phyloP scores from a whole-genome alignment of 2,888 invertebrate species.

The Microctonus hyperodae region DNA sequence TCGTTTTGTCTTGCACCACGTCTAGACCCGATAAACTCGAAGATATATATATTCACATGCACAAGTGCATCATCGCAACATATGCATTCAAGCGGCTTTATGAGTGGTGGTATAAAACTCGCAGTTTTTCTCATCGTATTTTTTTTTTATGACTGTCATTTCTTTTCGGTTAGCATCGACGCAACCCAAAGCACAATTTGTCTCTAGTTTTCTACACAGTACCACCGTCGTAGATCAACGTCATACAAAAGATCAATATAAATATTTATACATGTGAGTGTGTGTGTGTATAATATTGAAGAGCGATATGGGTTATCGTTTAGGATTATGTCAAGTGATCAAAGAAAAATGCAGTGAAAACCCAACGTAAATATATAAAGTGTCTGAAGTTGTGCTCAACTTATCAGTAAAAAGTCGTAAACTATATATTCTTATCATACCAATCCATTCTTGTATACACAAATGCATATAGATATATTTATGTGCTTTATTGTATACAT shows the following conservation, averaged over 20 bases:
- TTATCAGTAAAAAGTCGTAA: slow-evolving; percentile 9
- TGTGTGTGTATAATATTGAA: background rate
- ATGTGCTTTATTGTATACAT: background rate
- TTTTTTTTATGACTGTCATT: slow-evolving; percentile 37
- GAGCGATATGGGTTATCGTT: slow-evolving; percentile 22
- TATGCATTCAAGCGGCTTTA: slow-evolving; percentile 41
- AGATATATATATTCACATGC: slow-evolving; percentile 38
- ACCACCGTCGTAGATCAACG: background rate
- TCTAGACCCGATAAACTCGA: slow-evolving; percentile 45
- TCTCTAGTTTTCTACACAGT: background rate
- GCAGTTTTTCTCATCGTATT: slow-evolving; percentile 30
- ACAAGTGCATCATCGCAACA: slow-evolving; percentile 38
- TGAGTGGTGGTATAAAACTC: slow-evolving; percentile 42
- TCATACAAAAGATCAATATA: too few species aligned
- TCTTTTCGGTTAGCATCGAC: slow-evolving; percentile 24
- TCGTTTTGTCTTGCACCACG: slow-evolving; percentile 40
- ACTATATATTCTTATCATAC: slow-evolving; percentile 21
- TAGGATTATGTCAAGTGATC: slow-evolving; percentile 27
- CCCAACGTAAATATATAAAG: slow-evolving; percentile 2
- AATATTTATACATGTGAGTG: background rate
- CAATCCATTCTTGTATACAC: slow-evolving; percentile 19
- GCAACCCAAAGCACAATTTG: background rate
- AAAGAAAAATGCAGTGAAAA: slow-evolving; percentile 9
- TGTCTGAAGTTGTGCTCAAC: background rate
- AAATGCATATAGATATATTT: slow-evolving; percentile 6